Evolutionary conservation across 2,888 invertebrate species (phyloP).

Genomic region (Tipula lateralis): DNA sequence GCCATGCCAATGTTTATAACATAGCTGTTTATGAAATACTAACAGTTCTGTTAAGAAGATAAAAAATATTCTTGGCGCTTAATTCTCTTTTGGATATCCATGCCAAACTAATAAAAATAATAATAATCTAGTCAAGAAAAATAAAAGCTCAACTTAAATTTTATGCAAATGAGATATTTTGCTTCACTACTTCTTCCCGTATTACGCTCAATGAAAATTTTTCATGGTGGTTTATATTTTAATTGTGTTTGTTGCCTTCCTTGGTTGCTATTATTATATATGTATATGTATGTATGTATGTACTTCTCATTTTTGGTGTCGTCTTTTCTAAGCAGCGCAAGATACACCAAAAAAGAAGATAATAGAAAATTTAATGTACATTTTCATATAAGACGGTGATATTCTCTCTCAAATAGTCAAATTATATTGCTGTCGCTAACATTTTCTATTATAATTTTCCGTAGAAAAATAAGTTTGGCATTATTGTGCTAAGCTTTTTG

Average conservation of each 20-base stretch:
- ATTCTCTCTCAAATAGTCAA: not conserved
- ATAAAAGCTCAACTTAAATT: not conserved
- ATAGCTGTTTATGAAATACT: not conserved
- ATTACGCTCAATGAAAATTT: not conserved
- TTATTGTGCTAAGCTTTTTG: not conserved
- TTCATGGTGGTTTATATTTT: slow-evolving; percentile 5
- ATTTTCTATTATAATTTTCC: slow-evolving; percentile 5
- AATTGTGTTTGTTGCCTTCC: slow-evolving; percentile 1
- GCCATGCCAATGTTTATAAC: not conserved
- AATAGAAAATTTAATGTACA: not conserved
- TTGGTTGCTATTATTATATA: not conserved
- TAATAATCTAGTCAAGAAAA: not conserved
- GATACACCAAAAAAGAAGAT: not conserved
- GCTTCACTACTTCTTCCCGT: not conserved
- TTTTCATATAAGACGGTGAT: not conserved
- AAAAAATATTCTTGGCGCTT: not conserved
- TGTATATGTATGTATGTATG: not conserved
- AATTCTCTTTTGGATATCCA: not conserved
- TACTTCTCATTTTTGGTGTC: not conserved
- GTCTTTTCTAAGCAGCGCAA: not conserved
- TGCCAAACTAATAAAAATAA: slow-evolving; percentile 19
- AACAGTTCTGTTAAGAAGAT: not conserved
- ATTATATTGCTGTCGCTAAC: not conserved
- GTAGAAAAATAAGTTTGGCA: not conserved
- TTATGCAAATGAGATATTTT: not conserved